Base-by-base conservation (phyloP, 2,888 invertebrate genomes). In the Trachelus iudaicus region DNA sequence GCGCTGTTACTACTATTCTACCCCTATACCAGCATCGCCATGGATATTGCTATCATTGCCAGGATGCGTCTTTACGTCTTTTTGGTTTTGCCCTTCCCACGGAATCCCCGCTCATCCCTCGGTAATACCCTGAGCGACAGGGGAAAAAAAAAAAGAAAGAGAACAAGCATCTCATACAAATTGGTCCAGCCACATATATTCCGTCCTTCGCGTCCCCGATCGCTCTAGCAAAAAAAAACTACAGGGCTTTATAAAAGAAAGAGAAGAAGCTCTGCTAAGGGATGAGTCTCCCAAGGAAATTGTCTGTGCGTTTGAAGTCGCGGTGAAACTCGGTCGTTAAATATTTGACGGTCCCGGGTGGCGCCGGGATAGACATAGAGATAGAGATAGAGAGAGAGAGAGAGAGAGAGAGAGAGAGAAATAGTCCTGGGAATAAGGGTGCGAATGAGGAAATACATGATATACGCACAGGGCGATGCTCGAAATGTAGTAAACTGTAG, bases 341-440 rank as follows among this genome's bases (percentile, higher is more conserved):
- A 71, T 71, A 71, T 71, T 71, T 71, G 71, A 71, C 71, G 34
- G 71, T 71, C 71, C 71, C 71, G 6, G 31, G 71, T 34, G 71
- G 34, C 71, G 71, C 71, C 71, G 56, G 23, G 56, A 6, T 23
- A 56, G 23, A 15, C 56, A 9, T 9, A 3, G 3, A 35, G 35
- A 37, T 12, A 37, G 37, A 12, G 37, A 37, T 12, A 13, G 37
- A 37, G 37, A 37, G 12, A 3, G 3, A 35, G 35, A 35, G 6
- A 9, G 23, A 37, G 35, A n/a, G 35, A 23, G 34, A 30, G 33
- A 34, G 35, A 73, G 73, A 12, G 4, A 73, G 12, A 33, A 0
- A 35, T 11, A 34, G n/a, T 34, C 73, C 73, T 34, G 33, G 9
- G 56, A 56, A 23, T 56, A 56, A 56, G 23, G 23, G 23, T 56